Evolutionary conservation across 2,113 vertebrate species (phyloP), one percentile per base, ranked within the genome.

Genomic region (Pterocles orientalis): DNA sequence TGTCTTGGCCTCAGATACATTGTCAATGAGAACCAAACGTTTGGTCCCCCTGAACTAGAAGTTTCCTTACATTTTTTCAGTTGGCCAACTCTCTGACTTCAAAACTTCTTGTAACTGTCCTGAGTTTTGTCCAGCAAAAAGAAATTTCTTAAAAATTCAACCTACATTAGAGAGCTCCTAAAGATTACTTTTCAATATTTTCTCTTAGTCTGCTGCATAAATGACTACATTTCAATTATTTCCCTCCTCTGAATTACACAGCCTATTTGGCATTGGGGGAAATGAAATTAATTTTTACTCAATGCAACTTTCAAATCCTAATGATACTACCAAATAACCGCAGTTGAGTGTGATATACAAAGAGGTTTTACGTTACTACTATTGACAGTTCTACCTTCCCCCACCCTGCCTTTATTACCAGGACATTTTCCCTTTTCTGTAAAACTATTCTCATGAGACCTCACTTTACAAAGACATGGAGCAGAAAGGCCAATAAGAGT

Each of bases 21-120:
- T 3, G 3, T 25, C 61, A 51, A 77, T 77, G 87, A 95, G 92
- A 97, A 97, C 10, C 39, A 86, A 97, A 97, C 91, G 73, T 89
- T 92, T 94, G 86, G 68, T 82, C 57, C 41, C 41, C 65, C 24
- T 14, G 21, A 96, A 91, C 79, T 61, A 92, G 86, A 34, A 89
- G 53, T 86, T 95, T 94, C 66, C 50, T 92, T 90, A 51, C 26
- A 69, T 88, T 82, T 93, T 92, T 92, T 83, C 82, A 45, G 60
- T 81, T 79, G 24, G 88, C 57, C 65, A 91, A 20, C 39, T 70
- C 87, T 93, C 83, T 71, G 60, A 68, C 61, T 95, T 82, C 47
- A 47, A 95, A 96, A 90, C 65, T 91, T 89, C 88, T 66, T 93
- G 56, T 64, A 86, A 91, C 24, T 73, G 45, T 47, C 75, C 66